These are phyloP conservation scores for Vulpes lagopus DNA, from an alignment of 2,113 vertebrate genomes.

Conservation along the genomic window DNA sequence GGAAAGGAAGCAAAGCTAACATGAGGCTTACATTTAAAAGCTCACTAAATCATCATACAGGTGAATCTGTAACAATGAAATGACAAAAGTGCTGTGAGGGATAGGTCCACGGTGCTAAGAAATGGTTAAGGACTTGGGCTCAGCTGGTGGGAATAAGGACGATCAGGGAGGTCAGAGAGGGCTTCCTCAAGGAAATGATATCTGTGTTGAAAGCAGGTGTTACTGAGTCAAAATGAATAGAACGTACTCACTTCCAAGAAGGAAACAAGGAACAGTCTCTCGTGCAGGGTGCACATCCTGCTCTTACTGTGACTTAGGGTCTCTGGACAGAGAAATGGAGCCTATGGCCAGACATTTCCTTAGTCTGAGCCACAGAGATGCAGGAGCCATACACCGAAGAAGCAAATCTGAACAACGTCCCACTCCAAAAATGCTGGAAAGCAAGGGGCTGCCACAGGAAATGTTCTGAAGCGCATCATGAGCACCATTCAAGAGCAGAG, in stretches of 20 bases:
- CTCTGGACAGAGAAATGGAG: not conserved
- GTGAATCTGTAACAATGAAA: not conserved
- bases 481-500: not conserved
- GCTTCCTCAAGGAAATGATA: not conserved
- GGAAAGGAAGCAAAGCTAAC: not conserved
- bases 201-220: too few relatives aligned
- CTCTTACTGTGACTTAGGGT: not conserved
- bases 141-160: accelerated
- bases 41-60: not conserved
- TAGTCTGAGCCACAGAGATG: not conserved
- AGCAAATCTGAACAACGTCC: not conserved
- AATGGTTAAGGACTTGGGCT: not conserved
- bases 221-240: not conserved
- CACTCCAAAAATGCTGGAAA: not conserved
- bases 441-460: not conserved
- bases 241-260: not conserved
- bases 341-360: not conserved
- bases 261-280: not conserved
- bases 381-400: not conserved
- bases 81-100: not conserved
- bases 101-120: not conserved
- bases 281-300: not conserved
- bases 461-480: not conserved
- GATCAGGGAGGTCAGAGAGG: not conserved
- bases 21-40: not conserved